These are phyloP conservation scores for Ochlodes sylvanus DNA, from an alignment of 2,888 invertebrate species.

Conservation along the genomic window DNA sequence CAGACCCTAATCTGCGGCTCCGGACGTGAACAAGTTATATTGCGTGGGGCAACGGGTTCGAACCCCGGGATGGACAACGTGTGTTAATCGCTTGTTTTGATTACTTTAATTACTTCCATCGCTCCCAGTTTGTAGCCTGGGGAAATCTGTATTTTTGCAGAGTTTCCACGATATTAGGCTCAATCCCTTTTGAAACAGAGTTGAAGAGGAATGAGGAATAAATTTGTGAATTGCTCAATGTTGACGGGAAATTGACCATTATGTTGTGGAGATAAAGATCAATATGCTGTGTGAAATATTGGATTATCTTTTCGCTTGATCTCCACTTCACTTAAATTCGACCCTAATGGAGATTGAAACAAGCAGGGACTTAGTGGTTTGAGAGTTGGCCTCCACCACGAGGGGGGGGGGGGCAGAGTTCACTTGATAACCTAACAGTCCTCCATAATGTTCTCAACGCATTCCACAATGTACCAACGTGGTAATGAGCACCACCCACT, in stretches of 20 bases:
- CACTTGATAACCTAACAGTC: no score
- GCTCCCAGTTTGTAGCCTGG: constrained; percentile 10
- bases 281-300: neutral
- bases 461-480: no score
- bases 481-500: no score
- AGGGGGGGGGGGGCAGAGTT: no score
- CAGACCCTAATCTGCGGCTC: constrained; percentile 46
- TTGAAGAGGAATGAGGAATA: no score
- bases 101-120: constrained; percentile 48
- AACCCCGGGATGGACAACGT: constrained; percentile 63
- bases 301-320: neutral
- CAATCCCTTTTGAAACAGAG: no score
- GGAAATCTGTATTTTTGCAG: constrained; percentile 17
- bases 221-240: no score
- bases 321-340: neutral
- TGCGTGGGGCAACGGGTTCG: constrained; percentile 46
- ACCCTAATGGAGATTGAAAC: no score
- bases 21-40: constrained; percentile 58
- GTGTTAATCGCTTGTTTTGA: constrained; percentile 66
- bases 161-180: neutral
- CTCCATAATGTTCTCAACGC: no score
- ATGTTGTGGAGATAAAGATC: neutral
- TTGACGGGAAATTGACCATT: neutral
- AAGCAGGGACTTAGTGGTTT: no score
- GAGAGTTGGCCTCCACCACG: no score